These are phyloP conservation scores for Boloria euphrosyne DNA, from an alignment of 2,888 invertebrate genomes.

Conservation along the genomic window DNA sequence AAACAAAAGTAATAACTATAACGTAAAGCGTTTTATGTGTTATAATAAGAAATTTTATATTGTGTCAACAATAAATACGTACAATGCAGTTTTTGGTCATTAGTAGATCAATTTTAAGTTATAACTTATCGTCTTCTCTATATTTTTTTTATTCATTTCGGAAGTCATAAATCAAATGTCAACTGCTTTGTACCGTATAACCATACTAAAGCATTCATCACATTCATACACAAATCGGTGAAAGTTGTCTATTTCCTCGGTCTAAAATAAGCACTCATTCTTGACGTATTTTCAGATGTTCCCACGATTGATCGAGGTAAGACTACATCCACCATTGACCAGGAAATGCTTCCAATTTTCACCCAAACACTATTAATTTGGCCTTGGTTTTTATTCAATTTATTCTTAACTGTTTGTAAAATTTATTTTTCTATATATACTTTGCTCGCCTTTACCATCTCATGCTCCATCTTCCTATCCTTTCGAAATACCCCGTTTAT, in stretches of 20 bases:
- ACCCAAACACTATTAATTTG: constrained; percentile 49
- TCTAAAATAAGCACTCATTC: constrained; percentile 55
- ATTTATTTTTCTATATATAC: constrained; percentile 36
- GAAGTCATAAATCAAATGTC: constrained; percentile 43
- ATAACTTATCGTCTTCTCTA: background rate
- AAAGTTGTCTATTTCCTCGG: constrained; percentile 71
- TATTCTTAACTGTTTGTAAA: constrained; percentile 38
- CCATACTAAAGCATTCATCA: constrained; percentile 48
- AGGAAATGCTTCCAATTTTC: constrained; percentile 71
- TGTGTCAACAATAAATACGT: constrained; percentile 31
- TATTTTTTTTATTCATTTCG: background rate
- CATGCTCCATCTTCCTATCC: constrained; percentile 40
- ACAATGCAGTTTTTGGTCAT: constrained; percentile 39
- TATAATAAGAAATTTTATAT: constrained; percentile 38
- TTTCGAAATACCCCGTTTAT: constrained; percentile 25
- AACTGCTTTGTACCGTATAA: constrained; percentile 72
- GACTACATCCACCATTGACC: constrained; percentile 64
- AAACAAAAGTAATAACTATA: no score
- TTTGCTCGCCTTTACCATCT: constrained; percentile 42
- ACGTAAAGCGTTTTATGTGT: background rate
- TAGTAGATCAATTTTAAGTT: no score
- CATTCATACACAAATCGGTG: constrained; percentile 52
- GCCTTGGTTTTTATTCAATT: constrained; percentile 37
- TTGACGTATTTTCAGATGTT: constrained; percentile 75
- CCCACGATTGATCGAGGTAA: constrained; percentile 74